phyloP scores from a whole-genome alignment of 2,113 vertebrate genomes.

The Regulus satrapa region DNA sequence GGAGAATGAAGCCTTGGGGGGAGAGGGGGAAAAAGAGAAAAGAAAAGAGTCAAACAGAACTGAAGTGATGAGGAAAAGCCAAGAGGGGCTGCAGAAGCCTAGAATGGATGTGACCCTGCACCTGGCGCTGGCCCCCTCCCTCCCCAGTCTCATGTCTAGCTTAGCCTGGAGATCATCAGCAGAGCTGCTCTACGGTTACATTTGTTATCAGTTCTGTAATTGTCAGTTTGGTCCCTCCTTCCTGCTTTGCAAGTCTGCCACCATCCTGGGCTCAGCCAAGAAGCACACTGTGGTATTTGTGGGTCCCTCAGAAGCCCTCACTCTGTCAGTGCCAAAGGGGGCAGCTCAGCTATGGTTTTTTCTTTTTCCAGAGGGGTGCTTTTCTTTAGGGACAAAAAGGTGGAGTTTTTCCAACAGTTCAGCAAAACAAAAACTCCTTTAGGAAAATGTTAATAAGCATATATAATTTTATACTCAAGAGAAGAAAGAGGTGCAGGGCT shows the following conservation, averaged over 20 bases:
- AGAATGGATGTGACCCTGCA: constrained; percentile 32
- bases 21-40: constrained; percentile 19
- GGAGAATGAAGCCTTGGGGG: neutral
- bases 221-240: neutral
- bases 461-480: neutral
- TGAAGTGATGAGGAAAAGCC: constrained; percentile 82
- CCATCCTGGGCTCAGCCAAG: neutral
- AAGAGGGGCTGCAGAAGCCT: constrained; percentile 77
- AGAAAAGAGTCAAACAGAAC: constrained; percentile 76
- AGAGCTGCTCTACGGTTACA: neutral
- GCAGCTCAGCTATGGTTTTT: neutral
- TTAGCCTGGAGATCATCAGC: neutral
- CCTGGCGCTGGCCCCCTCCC: neutral
- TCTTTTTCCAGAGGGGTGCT: neutral
- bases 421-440: neutral
- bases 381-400: neutral
- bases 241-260: neutral
- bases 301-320: constrained; percentile 25
- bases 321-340: neutral
- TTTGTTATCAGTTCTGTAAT: neutral
- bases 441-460: neutral
- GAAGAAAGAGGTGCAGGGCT: neutral
- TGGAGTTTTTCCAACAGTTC: neutral
- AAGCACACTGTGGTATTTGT: neutral
- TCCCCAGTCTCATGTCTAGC: neutral